Evolutionary conservation across 2,888 invertebrate species (phyloP), one percentile per base, ranked within the genome.

Genomic region (Lepidocyrtoides sp.): DNA sequence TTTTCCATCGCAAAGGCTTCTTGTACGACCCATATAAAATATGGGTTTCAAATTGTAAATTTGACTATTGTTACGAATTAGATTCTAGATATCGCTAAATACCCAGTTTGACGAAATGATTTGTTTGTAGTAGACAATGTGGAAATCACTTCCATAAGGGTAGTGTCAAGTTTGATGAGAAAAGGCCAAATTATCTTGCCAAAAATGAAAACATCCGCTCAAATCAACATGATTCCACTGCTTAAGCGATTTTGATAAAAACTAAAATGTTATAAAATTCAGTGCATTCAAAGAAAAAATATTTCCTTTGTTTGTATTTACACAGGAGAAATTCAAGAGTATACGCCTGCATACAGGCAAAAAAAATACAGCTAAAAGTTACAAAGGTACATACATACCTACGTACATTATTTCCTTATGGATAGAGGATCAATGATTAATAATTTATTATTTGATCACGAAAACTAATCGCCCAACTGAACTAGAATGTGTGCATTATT

Each of bases 121-220:
- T 36, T 60, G 44, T 7, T 26, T 26, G 83, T 36, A 10, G 51
- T 77, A 75, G 75, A 69, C 12, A 69, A 1, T 36, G 44, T 36
- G 86, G 69, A 72, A 57, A 36, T 57, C 83, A 90, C 90, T 85
- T 90, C 90, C 90, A 85, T 29, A 26, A 57, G 26, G 29, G 23
- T 60, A 41, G 12, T 57, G 81, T 81, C 60, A 81, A 81, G 60
- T 79, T 90, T 57, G 44, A 85, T 69, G 77, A 79, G 79, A 69
- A 60, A 77, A 48, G 90, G 90, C 90, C 90, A 90, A 90, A 90
- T 90, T 85, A 90, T 90, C 90, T 90, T 90, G 90, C 90, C 90
- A 90, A 90, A 89, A 29, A 63, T 79, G 89, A 84, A 90, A 85
- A 85, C 79, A 90, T 90, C 90, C 90, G 90, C 90, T 90, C 90